These are phyloP conservation scores for Caenorhabditis sp. DNA, from an alignment of 2,888 invertebrate species.

Conservation along the genomic window DNA sequence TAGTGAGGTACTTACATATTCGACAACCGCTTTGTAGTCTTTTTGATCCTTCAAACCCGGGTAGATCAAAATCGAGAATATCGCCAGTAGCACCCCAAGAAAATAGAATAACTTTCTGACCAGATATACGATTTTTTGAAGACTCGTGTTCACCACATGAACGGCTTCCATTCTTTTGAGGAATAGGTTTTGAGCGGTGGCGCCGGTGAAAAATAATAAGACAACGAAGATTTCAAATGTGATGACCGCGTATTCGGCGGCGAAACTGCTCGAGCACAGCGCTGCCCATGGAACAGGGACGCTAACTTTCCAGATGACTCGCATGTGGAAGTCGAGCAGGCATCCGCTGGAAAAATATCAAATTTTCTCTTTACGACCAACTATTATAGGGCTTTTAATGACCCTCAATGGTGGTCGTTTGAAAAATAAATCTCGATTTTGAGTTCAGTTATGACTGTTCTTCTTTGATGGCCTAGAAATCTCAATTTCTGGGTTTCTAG, in stretches of 20 bases:
- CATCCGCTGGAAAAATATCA: slow-evolving; percentile 3
- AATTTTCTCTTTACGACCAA: too few species aligned
- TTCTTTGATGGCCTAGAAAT: too few species aligned
- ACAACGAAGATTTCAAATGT: not conserved
- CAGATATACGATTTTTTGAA: not conserved
- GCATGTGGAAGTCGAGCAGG: slow-evolving; percentile 4
- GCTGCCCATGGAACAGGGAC: not conserved
- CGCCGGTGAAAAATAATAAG: not conserved
- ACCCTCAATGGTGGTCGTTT: too few species aligned
- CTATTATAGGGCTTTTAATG: too few species aligned
- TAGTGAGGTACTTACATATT: too few species aligned
- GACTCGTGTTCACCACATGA: not conserved
- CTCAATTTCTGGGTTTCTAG: too few species aligned
- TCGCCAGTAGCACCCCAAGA: too few species aligned
- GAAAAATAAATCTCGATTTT: too few species aligned
- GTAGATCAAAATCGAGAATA: not conserved
- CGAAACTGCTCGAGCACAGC: not conserved
- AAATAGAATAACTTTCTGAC: too few species aligned
- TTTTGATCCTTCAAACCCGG: not conserved
- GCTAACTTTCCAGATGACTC: not conserved
- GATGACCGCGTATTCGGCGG: not conserved
- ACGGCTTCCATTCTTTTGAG: not conserved
- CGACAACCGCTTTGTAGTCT: not conserved
- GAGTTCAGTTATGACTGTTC: too few species aligned
- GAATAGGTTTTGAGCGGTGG: not conserved